phyloP scores from a whole-genome alignment of 2,113 vertebrate genomes.

The Bubo blakistoni region DNA sequence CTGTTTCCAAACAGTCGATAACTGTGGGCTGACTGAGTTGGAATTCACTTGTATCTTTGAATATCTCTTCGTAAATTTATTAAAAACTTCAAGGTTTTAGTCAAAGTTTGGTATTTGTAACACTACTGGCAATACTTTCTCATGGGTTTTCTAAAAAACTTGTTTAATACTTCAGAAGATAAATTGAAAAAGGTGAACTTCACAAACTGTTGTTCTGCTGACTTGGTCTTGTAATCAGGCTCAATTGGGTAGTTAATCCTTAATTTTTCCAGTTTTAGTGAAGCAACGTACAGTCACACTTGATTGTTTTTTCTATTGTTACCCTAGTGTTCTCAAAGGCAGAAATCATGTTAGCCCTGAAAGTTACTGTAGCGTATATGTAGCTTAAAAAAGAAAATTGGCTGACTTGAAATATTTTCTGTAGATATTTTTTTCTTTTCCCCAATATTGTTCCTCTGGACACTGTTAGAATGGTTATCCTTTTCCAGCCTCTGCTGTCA shows the following conservation, averaged over 20 bases:
- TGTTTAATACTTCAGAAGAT: slow-evolving; percentile 1
- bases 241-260: background rate
- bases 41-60: background rate
- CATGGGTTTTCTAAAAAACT: background rate
- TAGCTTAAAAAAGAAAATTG: background rate
- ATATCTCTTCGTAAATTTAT: background rate
- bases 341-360: background rate
- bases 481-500: background rate
- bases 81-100: background rate
- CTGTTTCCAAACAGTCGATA: background rate
- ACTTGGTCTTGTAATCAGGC: background rate
- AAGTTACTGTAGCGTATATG: background rate
- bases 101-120: background rate
- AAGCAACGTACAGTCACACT: background rate
- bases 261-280: background rate
- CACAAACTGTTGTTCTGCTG: background rate
- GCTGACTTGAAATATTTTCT: background rate
- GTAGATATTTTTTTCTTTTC: background rate
- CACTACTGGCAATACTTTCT: background rate
- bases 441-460: background rate
- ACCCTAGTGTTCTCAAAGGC: background rate
- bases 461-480: background rate
- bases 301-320: background rate
- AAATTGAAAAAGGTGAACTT: background rate
- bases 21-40: background rate